Conservation (phyloP, 53 echinoderm and acorn worm genomes). For the Zoroaster sp. region DNA sequence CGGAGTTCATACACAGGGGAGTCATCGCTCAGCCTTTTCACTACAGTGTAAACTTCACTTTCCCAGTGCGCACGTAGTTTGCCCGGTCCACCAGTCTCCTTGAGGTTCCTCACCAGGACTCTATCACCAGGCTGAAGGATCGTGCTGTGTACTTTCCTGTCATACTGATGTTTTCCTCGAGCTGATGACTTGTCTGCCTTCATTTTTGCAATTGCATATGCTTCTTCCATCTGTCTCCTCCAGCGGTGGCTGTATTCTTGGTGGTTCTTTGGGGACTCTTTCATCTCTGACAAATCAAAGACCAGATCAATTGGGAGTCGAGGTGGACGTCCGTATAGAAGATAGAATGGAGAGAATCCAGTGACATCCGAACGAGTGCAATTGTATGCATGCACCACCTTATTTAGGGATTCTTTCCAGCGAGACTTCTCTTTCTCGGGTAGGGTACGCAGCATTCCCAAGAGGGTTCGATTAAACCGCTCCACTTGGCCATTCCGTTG, state of each 20-base stretch:
- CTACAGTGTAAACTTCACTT: conserved; percentile 6
- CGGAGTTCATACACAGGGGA: too few species aligned
- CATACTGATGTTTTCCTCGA: conserved; percentile 20
- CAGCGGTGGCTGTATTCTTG: conserved; percentile 1
- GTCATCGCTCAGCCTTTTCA: conserved; percentile 10
- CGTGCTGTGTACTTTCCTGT: conserved; percentile 19
- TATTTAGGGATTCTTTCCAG: conserved; percentile 43
- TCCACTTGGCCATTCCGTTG: conserved; percentile 18
- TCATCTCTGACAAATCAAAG: background rate
- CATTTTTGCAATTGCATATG: background rate
- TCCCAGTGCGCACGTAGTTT: conserved; percentile 40
- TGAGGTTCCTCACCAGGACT: background rate
- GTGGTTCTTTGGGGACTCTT: background rate
- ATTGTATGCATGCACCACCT: conserved; percentile 46
- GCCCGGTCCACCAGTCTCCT: conserved; percentile 10
- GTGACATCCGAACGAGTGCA: conserved; percentile 20
- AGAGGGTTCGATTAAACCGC: conserved; percentile 18
- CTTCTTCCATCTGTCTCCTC: conserved; percentile 32
- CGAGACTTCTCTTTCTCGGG: conserved; percentile 23
- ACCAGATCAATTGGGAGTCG: conserved; percentile 26
- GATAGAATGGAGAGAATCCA: conserved; percentile 46
- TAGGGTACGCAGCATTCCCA: conserved; percentile 37
- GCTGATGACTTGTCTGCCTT: background rate
- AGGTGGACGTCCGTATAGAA: conserved; percentile 28
- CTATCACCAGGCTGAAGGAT: conserved; percentile 39